Percentiles rank a stretch among this genome's conserved stretches.
These are phyloP conservation scores for Pangasius macronema DNA, from an alignment of 2,797 vertebrate species.

Conservation along the genomic window DNA sequence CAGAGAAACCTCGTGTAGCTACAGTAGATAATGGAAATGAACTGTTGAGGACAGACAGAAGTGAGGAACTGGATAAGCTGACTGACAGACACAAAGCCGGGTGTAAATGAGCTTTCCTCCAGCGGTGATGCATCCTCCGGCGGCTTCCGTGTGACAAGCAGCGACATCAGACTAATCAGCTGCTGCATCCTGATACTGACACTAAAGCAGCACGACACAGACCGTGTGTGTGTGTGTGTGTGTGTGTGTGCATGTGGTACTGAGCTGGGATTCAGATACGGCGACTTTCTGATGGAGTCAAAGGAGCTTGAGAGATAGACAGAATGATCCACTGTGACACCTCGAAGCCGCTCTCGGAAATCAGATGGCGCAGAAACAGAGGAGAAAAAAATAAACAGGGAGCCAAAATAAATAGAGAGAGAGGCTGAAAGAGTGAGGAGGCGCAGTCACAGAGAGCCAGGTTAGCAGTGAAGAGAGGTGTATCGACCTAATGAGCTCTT, in stretches of 20 bases:
- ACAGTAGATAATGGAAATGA: constrained; percentile 1
- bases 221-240: constrained; percentile 9
- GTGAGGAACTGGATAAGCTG: background rate
- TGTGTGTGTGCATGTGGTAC: constrained; percentile 20
- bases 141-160: constrained; percentile 65
- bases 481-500: constrained; percentile 53
- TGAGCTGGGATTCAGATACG: constrained; percentile 5
- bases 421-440: constrained; percentile 3
- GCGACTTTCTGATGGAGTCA: constrained; percentile 41
- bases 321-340: constrained; percentile 50
- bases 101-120: constrained; percentile 37
- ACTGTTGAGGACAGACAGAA: constrained; percentile 4
- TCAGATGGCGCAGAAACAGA: constrained; percentile 28
- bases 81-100: constrained; percentile 1
- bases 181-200: constrained; percentile 69
- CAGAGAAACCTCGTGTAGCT: background rate
- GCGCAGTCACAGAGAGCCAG: constrained; percentile 37
- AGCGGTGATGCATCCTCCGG: constrained; percentile 22
- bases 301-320: constrained; percentile 49
- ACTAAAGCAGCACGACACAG: constrained; percentile 31
- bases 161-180: constrained; percentile 77
- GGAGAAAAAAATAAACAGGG: constrained; percentile 8
- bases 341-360: constrained; percentile 12
- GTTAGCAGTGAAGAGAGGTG: constrained; percentile 41
- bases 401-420: constrained; percentile 11